Percentiles rank a stretch among this genome's conserved stretches.
phyloP scores from a whole-genome alignment of 2,797 vertebrate species.

The Crax fasciolata region DNA sequence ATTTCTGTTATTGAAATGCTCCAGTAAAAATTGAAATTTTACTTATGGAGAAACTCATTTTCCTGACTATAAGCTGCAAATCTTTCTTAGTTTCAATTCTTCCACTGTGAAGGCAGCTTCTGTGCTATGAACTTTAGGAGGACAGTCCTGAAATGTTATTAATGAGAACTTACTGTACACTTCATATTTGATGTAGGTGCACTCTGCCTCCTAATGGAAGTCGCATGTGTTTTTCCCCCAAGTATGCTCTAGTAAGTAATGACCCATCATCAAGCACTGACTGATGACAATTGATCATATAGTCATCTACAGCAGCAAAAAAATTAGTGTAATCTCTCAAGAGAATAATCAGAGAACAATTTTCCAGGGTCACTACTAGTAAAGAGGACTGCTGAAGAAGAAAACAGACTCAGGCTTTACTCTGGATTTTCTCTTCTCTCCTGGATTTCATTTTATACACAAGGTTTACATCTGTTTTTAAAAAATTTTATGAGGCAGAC shows the following conservation, averaged over 20 bases:
- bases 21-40: background rate
- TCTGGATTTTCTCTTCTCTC: constrained; percentile 24
- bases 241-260: constrained; percentile 65
- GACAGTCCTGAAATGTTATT: constrained; percentile 67
- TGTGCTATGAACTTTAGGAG: constrained; percentile 41
- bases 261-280: constrained; percentile 67
- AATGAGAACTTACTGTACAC: constrained; percentile 49
- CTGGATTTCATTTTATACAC: constrained; percentile 63
- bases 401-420: constrained; percentile 47
- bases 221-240: constrained; percentile 52
- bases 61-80: constrained; percentile 16
- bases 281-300: constrained; percentile 73
- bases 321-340: constrained; percentile 68
- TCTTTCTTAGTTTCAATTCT: constrained; percentile 9
- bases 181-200: constrained; percentile 67
- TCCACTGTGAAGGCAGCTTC: constrained; percentile 24
- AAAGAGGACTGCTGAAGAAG: constrained; percentile 60
- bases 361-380: constrained; percentile 55
- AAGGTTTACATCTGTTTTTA: constrained; percentile 52
- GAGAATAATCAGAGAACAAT: constrained; percentile 69
- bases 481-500: constrained; percentile 53
- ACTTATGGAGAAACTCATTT: background rate
- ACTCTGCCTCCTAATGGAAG: constrained; percentile 75
- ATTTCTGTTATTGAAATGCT: background rate
- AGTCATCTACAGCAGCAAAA: constrained; percentile 61